Base-by-base conservation (phyloP, 2,113 vertebrate genomes). In the Oreochromis niloticus region DNA sequence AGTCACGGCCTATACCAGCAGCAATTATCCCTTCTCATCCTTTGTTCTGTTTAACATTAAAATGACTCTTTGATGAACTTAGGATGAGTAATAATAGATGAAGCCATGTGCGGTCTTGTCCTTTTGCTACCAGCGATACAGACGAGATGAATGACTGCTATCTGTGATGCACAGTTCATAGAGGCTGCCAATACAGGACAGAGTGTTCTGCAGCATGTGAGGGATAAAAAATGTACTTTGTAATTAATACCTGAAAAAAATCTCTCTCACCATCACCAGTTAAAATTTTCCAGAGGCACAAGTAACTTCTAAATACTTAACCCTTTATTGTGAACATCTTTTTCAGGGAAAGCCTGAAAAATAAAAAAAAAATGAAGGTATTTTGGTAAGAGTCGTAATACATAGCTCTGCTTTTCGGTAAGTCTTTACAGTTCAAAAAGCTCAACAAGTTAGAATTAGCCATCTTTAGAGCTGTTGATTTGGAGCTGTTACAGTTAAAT, bases 21-120 rank as follows among this genome's bases (percentile, higher is more conserved):
- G 68, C 61, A 93, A 91, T 91, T 89, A 93, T 83, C 86, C 13
- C 41, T 59, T 71, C 43, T 85, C 7, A 82, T 71, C 34, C 85
- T 83, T 82, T 83, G 84, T 86, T 19, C 41, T 48, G 39, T 83
- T 90, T 79, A 46, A 82, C 22, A 92, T 83, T 85, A 87, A 89
- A 87, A 88, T 86, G 30, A n/a, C 78, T 92, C 9, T 83, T 54
- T 57, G 27, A 84, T 87, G 75, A 89, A 91, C 8, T 34, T 80
- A 11, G 19, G 78, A 87, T 92, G 91, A 93, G 92, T 91, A 89
- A 91, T 90, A 66, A 92, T 48, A 34, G 71, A 32, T 32, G 13
- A 22, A 73, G 66, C 87, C 87, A 4, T 92, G 93, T 91, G 85
- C 63, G 41, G 92, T 94, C 94, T 92, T 94, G 91, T 90, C 68